A percentile compares a stretch with the other conserved stretches of the same genome.
Evolutionary conservation across 2,888 invertebrate genomes (phyloP).

Genomic region (Alloscopus bannaensis): DNA sequence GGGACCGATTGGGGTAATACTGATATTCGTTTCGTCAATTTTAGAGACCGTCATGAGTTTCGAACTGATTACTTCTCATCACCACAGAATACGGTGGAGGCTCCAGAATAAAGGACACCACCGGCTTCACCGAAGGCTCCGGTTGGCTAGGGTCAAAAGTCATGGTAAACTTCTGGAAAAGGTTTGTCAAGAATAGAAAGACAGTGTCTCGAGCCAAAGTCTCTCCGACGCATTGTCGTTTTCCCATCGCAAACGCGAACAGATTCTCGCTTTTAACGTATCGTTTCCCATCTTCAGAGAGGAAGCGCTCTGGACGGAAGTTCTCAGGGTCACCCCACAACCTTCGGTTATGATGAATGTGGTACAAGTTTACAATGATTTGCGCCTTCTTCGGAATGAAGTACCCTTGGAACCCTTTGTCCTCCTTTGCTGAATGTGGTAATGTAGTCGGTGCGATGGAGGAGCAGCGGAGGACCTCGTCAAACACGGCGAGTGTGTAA

Average conservation of each 20-base stretch:
- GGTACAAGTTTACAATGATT: conserved; percentile 11
- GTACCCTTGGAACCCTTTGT: conserved; percentile 75
- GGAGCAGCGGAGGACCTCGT: conserved; percentile 80
- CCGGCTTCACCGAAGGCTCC: conserved; percentile 38
- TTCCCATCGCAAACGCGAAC: conserved; percentile 18
- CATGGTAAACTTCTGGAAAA: conserved; percentile 67
- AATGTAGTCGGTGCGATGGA: conserved; percentile 80
- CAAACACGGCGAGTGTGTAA: conserved; percentile 80
- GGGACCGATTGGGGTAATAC: not conserved
- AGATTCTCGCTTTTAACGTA: conserved; percentile 28
- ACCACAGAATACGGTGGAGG: conserved; percentile 39
- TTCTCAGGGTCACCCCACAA: conserved; percentile 35
- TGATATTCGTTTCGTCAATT: not conserved
- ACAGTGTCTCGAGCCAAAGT: conserved; percentile 64
- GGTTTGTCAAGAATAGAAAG: conserved; percentile 66
- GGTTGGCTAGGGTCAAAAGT: conserved; percentile 54
- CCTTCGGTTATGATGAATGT: conserved; percentile 6
- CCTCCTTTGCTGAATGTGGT: conserved; percentile 78
- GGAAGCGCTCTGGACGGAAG: conserved; percentile 50
- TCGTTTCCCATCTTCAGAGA: conserved; percentile 31
- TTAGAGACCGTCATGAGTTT: not conserved
- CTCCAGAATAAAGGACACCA: conserved; percentile 35
- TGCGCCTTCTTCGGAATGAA: conserved; percentile 47
- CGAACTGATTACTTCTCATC: conserved; percentile 20
- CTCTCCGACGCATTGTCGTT: conserved; percentile 55